phyloP scores from a whole-genome alignment of 37 sponge, comb jelly and placozoan species.

The Beroe forskalii region DNA sequence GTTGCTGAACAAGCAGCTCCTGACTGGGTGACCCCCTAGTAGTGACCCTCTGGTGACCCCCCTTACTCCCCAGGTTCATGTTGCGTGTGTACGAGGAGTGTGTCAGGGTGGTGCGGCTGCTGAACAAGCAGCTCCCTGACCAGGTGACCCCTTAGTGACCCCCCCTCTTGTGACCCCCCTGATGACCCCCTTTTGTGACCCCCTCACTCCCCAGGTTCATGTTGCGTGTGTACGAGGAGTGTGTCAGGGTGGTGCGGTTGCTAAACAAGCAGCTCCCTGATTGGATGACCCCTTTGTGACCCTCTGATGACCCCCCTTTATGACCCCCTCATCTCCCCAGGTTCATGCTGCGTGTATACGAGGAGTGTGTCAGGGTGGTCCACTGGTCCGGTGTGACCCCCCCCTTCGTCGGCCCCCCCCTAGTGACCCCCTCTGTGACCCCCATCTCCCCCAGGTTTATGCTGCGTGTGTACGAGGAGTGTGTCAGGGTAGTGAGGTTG shows the following conservation, averaged over 20 bases:
- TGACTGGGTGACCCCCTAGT: not conserved
- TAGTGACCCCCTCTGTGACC: too few relatives aligned
- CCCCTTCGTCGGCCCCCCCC: too few relatives aligned
- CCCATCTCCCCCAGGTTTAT: constrained; percentile 66
- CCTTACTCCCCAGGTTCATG: constrained; percentile 62
- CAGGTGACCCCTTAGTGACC: too few relatives aligned
- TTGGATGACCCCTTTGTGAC: too few relatives aligned
- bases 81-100: constrained; percentile 52
- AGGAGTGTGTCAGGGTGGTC: constrained; percentile 46
- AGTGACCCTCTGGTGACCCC: not conserved
- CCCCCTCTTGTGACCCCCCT: too few relatives aligned
- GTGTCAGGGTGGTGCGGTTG: constrained; percentile 9
- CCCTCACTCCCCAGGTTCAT: constrained; percentile 61
- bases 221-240: constrained; percentile 49
- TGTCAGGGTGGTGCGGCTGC: constrained; percentile 15
- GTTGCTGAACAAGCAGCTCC: not conserved
- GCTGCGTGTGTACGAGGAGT: constrained; percentile 50
- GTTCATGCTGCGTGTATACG: constrained; percentile 60
- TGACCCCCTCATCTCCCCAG: too few relatives aligned
- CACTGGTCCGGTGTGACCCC: too few relatives aligned
- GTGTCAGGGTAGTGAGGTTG: constrained; percentile 35
- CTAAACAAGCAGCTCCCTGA: not conserved
- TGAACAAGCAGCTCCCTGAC: not conserved
- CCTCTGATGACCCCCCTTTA: too few relatives aligned
- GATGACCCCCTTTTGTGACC: not conserved